Evolutionary conservation across 2,797 vertebrate genomes (phyloP), one percentile per base, ranked within the genome.

Genomic region (Morelia viridis): DNA sequence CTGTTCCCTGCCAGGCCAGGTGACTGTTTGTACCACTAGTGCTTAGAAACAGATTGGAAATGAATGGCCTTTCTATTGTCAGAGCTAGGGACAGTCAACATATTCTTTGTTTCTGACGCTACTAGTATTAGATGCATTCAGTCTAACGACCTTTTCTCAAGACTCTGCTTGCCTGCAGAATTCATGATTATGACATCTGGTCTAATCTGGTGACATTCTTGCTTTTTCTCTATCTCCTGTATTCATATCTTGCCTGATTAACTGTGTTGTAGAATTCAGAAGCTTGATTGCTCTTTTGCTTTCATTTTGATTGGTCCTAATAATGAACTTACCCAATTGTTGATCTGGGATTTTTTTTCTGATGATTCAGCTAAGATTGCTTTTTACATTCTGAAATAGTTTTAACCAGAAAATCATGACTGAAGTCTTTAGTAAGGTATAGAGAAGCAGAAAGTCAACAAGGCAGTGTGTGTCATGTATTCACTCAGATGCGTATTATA

Each of bases 351-450:
- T 92, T 91, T 91, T 91, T 87, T 89, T 65, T 62, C 24, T 65
- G 28, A n/a, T 65, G 64, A 65, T 28, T n/a, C 11, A 12, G 28
- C 28, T n/a, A 65, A 65, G 11, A n/a, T n/a, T 35, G 31, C 2
- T 71, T 35, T 71, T 71, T 35, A 35, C 31, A 17, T 89, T 93
- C 87, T 76, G 50, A 61, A 91, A 61, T 87, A 57, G 41, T 93
- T 94, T 91, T 90, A 91, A 88, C 71, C 58, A 89, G 88, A 85
- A 80, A 86, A 87, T 92, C 22, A 64, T 58, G 60, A n/a, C 56
- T 61, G 89, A 87, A 56, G 87, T 85, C 53, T 87, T 50, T 88
- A 19, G 4, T 62, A 41, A 91, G 53, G 50, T 90, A 88, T 28
- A 85, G 19, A 85, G 53, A 87, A 64, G 0, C 56, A 94, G 92